Evolutionary conservation across 2,113 vertebrate species (phyloP), one percentile per base, ranked within the genome.

Genomic region (Calyptommatus sinebrachiatus): DNA sequence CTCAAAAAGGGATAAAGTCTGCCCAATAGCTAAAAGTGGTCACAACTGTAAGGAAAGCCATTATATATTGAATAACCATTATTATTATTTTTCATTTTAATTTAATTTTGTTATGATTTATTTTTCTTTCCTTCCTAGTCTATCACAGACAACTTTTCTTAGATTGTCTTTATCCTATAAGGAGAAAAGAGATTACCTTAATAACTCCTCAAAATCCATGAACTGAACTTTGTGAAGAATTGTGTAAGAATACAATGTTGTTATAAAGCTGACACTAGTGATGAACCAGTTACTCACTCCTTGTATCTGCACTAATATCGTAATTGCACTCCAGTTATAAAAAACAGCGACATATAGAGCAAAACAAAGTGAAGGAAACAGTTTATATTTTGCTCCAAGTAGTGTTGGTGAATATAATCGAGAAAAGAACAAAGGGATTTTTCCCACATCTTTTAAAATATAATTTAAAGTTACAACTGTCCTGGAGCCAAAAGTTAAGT

Each of bases 391-490:
- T 87, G 76, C 84, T 90, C 85, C 78, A 92, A 88, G 63, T 82
- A 75, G 28, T 77, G 66, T 85, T 92, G 89, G 80, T 86, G 75
- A 92, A 76, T 84, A 85, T 65, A 90, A 91, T 85, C 53, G 24
- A 45, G 87, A 88, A 83, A 92, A 88, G 57, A 89, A 71, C 78
- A 63, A 90, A 78, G 71, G 77, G 90, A 90, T 87, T 84, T 84
- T 89, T 86, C 87, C 84, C 76, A 87, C 87, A 88, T 63, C 82
- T 87, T 84, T 89, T 88, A 86, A 89, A 86, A 90, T 82, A 86
- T 88, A 90, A 91, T 91, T 91, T 91, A 88, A 90, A 88, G 85
- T 84, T 83, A 82, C 89, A 91, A 84, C 83, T 87, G 77, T 84
- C 88, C 79, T 77, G 84, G 86, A 89, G 88, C 45, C 74, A 84